These are phyloP conservation scores for Drosophila sturtevanti DNA, from an alignment of 1,140 invertebrate species.

Conservation along the genomic window DNA sequence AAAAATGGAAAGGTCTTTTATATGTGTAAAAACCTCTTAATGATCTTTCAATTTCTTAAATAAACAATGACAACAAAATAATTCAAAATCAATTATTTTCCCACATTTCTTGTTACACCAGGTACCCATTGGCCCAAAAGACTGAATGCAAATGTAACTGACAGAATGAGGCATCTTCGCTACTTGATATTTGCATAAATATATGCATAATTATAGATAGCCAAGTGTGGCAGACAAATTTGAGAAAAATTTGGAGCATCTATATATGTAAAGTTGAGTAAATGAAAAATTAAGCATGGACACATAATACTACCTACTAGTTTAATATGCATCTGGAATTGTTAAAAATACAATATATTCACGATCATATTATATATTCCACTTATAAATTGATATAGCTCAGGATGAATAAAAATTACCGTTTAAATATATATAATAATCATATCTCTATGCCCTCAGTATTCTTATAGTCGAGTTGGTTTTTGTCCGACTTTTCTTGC, in stretches of 20 bases:
- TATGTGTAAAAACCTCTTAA: slow-evolving; percentile 37
- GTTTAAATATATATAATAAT: not conserved
- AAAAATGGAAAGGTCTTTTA: slow-evolving; percentile 36
- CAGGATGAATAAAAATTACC: not conserved
- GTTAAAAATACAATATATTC: not conserved
- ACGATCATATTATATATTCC: not conserved
- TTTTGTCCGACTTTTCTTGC: slow-evolving; percentile 1
- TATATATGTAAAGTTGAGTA: too few species aligned
- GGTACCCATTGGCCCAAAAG: slow-evolving; percentile 6
- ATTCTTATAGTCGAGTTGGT: not conserved
- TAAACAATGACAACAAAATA: slow-evolving; percentile 57
- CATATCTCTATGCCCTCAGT: not conserved
- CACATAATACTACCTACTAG: too few species aligned
- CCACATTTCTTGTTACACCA: slow-evolving; percentile 37
- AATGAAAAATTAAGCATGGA: too few species aligned
- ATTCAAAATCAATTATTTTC: slow-evolving; percentile 55
- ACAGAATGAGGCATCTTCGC: slow-evolving; percentile 5
- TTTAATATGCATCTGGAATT: not conserved
- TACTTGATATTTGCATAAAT: not conserved
- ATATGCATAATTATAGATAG: not conserved
- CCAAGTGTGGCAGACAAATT: not conserved
- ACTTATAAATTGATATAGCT: not conserved
- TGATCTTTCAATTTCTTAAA: slow-evolving; percentile 55
- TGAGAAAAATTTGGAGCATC: not conserved
- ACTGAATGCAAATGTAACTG: slow-evolving; percentile 14